A percentile compares a stretch with the other conserved stretches of the same genome.
These are phyloP conservation scores for Ophion costatus DNA, from an alignment of 2,888 invertebrate genomes.

Conservation along the genomic window DNA sequence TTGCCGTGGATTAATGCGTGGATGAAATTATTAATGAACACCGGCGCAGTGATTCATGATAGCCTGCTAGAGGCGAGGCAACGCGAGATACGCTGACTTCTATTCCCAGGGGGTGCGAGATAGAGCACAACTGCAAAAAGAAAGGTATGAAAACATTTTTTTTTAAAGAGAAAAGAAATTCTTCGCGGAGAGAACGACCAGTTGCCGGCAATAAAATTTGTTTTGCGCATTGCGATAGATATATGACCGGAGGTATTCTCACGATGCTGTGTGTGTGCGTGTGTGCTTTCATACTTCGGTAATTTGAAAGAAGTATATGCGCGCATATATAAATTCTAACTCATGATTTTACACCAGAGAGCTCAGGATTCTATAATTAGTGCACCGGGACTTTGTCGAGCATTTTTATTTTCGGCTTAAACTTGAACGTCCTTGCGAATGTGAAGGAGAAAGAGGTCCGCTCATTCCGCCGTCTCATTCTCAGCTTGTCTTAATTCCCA, in stretches of 20 bases:
- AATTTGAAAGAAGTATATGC: conserved; percentile 70
- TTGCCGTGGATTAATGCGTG: conserved; percentile 16
- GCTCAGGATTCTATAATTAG: conserved; percentile 81
- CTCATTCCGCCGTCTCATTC: neutral
- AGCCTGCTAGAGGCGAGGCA: conserved; percentile 35
- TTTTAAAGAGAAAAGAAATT: conserved; percentile 24
- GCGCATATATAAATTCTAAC: conserved; percentile 2
- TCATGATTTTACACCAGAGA: conserved; percentile 24
- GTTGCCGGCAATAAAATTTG: conserved; percentile 62
- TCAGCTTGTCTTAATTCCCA: conserved; percentile 36
- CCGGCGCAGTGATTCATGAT: conserved; percentile 53
- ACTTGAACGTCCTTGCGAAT: conserved; percentile 82
- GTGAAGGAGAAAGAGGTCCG: conserved; percentile 30
- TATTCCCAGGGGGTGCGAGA: conserved; percentile 28
- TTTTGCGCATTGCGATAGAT: conserved; percentile 57
- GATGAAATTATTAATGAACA: conserved; percentile 57
- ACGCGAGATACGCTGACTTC: conserved; percentile 39
- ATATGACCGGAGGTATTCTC: conserved; percentile 22
- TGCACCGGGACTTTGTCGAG: conserved; percentile 72
- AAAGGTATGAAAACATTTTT: conserved; percentile 10
- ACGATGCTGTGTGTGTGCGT: conserved; percentile 7
- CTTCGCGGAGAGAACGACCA: conserved; percentile 39
- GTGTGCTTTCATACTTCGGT: conserved; percentile 67
- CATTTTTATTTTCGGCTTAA: conserved; percentile 82
- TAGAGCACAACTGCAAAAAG: neutral